Conservation (phyloP, 2,113 vertebrate genomes). For the Condylura cristata region DNA sequence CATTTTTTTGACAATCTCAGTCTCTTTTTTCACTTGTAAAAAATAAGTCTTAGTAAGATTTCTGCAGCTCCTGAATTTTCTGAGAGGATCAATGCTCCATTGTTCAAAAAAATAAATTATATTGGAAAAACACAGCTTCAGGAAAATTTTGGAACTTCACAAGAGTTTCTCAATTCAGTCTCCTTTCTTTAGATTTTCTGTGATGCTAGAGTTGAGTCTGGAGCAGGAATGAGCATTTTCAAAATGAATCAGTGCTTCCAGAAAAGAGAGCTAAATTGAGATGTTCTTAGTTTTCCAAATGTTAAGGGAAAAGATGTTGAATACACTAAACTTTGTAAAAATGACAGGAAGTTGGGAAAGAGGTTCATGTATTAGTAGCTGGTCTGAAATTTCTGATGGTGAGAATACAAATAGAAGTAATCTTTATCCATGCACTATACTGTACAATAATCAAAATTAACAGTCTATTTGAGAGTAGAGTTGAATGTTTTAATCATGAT, state of each 20-base stretch:
- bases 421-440: neutral
- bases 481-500: slow-evolving; percentile 4
- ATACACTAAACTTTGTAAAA: neutral
- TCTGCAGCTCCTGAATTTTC: neutral
- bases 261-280: neutral
- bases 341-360: neutral
- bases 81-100: neutral
- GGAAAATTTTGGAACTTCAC: neutral
- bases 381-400: neutral
- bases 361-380: neutral
- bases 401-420: neutral
- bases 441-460: neutral
- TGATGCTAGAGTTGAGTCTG: rapidly evolving
- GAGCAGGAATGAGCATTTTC: neutral
- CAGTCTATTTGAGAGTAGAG: neutral
- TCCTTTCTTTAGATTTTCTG: neutral
- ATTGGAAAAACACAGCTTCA: neutral
- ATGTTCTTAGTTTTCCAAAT: neutral
- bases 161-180: neutral
- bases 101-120: neutral
- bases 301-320: neutral
- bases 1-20: neutral
- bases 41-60: neutral
- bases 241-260: neutral
- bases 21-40: neutral